phyloP scores from a whole-genome alignment of 2,797 vertebrate genomes.

The Hyperoplus lanceolatus region DNA sequence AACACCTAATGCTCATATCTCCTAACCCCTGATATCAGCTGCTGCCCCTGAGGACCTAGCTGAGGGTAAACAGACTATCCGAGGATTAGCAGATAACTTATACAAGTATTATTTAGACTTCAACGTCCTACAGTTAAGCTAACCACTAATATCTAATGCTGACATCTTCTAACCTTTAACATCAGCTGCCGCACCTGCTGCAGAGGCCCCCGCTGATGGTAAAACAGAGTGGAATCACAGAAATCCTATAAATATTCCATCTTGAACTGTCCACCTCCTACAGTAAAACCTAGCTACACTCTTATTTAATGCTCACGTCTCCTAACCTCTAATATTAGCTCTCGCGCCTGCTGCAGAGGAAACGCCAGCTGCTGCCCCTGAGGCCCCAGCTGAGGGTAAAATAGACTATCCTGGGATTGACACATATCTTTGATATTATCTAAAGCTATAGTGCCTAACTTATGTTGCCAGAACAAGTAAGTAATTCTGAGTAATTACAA shows the following conservation, averaged over 20 bases:
- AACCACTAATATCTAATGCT: neutral
- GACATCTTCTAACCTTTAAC: conserved; percentile 46
- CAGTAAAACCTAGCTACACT: conserved; percentile 1
- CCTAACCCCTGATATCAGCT: too few species aligned
- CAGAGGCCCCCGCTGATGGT: conserved; percentile 44
- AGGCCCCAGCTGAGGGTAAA: conserved; percentile 39
- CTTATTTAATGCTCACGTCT: neutral
- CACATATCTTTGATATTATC: neutral
- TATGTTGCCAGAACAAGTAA: too few species aligned
- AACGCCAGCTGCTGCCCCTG: conserved; percentile 7
- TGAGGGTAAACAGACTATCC: too few species aligned
- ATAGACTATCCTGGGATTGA: neutral
- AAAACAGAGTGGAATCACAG: conserved; percentile 26
- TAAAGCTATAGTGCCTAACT: too few species aligned
- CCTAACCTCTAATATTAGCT: conserved; percentile 33
- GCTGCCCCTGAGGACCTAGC: too few species aligned
- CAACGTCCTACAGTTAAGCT: too few species aligned
- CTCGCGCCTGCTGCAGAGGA: conserved; percentile 5
- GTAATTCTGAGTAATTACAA: too few species aligned
- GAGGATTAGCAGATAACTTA: too few species aligned
- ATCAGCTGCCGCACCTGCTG: conserved; percentile 49
- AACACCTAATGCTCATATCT: too few species aligned
- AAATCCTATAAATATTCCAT: neutral
- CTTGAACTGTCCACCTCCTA: neutral
- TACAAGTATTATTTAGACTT: too few species aligned